Percentiles rank a stretch among this genome's conserved stretches.
These are phyloP conservation scores for Engystomops pustulosus DNA, from an alignment of 2,113 vertebrate genomes.

Conservation along the genomic window DNA sequence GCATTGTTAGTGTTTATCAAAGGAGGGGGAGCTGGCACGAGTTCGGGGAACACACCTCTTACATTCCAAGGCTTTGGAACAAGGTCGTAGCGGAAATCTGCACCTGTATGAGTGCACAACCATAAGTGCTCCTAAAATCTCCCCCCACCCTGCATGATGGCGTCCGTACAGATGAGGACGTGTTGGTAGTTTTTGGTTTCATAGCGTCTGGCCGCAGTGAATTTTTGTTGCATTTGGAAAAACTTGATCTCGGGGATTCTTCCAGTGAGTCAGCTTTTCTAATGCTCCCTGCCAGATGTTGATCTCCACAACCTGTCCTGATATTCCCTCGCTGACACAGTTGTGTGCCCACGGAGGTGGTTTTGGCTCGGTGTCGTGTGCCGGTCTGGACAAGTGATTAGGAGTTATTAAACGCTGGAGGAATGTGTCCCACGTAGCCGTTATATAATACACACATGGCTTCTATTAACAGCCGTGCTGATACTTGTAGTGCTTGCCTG, in stretches of 20 bases:
- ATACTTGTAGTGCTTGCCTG: not conserved
- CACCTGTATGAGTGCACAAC: not conserved
- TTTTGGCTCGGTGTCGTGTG: slow-evolving; percentile 3
- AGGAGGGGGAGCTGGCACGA: slow-evolving; percentile 17
- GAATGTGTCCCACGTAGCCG: not conserved
- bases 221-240: not conserved
- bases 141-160: no score
- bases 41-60: not conserved
- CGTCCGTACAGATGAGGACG: not conserved
- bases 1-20: slow-evolving; percentile 24
- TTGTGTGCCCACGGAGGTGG: not conserved
- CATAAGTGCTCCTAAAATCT: not conserved
- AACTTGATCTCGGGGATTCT: not conserved
- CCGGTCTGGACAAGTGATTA: slow-evolving; percentile 23
- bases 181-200: not conserved
- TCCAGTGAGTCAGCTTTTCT: slow-evolving; percentile 14
- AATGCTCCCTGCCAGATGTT: slow-evolving; percentile 6
- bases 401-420: not conserved
- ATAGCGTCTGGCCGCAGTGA: not conserved
- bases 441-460: not conserved
- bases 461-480: slow-evolving; percentile 1
- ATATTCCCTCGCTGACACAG: not conserved
- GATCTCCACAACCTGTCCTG: not conserved
- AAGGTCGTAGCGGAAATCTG: not conserved
- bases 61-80: not conserved